Evolutionary conservation across 2,888 invertebrate species (phyloP).

Genomic region (Drosophila rellima): DNA sequence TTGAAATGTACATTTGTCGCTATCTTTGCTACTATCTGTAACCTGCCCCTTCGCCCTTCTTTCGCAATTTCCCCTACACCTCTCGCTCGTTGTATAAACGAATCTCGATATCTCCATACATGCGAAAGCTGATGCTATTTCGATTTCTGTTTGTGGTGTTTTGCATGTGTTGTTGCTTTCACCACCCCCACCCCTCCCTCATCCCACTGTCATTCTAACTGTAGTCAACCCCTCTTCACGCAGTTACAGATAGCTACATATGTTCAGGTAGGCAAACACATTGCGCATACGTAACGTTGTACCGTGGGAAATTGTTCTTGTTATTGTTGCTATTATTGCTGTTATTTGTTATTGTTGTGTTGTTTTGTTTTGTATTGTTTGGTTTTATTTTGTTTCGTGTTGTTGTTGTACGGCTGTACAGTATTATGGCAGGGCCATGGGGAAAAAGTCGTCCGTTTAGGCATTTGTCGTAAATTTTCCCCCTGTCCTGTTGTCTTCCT

Average conservation of each 20-base stretch:
- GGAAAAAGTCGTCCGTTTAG: constrained; percentile 60
- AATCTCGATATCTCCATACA: constrained; percentile 58
- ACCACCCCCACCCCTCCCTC: background rate
- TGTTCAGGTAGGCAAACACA: constrained; percentile 74
- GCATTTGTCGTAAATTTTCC: constrained; percentile 53
- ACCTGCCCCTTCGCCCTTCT: background rate
- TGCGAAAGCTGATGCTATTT: constrained; percentile 37
- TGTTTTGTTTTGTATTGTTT: constrained; percentile 14
- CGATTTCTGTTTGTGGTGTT: constrained; percentile 58
- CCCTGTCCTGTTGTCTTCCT: constrained; percentile 26
- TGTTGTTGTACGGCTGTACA: constrained; percentile 42
- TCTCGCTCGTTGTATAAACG: constrained; percentile 32
- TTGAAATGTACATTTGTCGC: constrained; percentile 70
- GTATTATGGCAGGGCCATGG: constrained; percentile 46
- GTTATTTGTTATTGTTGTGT: constrained; percentile 49
- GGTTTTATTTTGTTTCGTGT: constrained; percentile 15
- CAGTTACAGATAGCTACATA: constrained; percentile 74
- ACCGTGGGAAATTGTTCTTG: constrained; percentile 67
- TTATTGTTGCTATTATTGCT: constrained; percentile 58
- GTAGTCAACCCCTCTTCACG: constrained; percentile 18
- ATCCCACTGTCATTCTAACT: background rate
- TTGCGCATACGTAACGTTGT: constrained; percentile 69
- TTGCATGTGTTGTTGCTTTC: constrained; percentile 61
- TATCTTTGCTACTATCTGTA: constrained; percentile 50
- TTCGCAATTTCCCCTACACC: background rate